These are phyloP conservation scores for Coelinius sp. DNA, from an alignment of 2,888 invertebrate genomes.

Conservation along the genomic window DNA sequence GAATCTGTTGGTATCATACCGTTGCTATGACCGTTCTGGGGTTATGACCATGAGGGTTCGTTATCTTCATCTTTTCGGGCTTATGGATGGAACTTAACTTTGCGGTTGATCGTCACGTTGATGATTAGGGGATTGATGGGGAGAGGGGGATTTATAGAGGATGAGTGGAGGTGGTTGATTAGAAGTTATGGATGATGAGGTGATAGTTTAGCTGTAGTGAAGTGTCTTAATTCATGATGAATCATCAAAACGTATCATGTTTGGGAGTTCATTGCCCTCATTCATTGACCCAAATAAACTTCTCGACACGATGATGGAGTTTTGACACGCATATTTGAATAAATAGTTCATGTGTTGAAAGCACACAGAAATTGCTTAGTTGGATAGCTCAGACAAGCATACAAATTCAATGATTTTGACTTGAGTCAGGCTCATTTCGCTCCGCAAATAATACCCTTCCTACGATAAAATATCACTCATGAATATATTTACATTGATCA, in stretches of 20 bases:
- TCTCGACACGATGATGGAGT: too few species aligned
- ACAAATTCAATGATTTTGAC: too few species aligned
- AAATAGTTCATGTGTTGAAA: too few species aligned
- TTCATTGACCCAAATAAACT: too few species aligned
- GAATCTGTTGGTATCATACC: background rate
- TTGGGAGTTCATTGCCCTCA: too few species aligned
- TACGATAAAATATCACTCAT: background rate
- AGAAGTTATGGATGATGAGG: background rate
- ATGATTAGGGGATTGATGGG: background rate
- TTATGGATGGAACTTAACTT: background rate
- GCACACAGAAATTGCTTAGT: too few species aligned
- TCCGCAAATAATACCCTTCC: background rate
- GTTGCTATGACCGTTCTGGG: conserved; percentile 13
- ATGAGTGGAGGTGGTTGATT: background rate
- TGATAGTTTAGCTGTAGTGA: background rate
- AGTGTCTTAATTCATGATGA: background rate
- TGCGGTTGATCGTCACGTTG: background rate
- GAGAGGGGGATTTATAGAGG: background rate
- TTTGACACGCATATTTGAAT: too few species aligned
- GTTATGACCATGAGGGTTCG: background rate
- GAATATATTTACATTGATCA: background rate
- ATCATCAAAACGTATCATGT: too few species aligned
- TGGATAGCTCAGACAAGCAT: too few species aligned
- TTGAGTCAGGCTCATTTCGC: too few species aligned
- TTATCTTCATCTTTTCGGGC: conserved; percentile 16